Conservation (phyloP, 2,797 vertebrate genomes). For the Xyrichtys novacula region DNA sequence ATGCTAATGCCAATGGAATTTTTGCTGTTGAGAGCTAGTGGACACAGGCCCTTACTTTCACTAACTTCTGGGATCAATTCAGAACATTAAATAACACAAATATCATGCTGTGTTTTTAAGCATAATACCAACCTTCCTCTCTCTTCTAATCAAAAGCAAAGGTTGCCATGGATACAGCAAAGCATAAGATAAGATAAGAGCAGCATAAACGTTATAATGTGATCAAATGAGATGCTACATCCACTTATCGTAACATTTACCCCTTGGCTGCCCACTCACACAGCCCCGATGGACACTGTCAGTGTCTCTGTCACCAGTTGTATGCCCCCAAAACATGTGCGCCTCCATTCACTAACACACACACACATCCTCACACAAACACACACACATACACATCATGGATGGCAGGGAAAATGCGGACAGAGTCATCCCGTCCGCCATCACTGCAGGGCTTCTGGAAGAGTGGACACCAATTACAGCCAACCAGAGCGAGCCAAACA, state of each 20-base stretch:
- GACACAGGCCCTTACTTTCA: no score
- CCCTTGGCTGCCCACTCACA: constrained; percentile 64
- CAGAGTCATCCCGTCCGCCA: constrained; percentile 71
- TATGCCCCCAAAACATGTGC: constrained; percentile 53
- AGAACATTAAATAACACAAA: no score
- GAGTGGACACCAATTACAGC: constrained; percentile 75
- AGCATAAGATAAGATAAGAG: constrained; percentile 35
- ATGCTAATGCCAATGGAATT: no score
- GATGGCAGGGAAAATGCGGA: constrained; percentile 71
- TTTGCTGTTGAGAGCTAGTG: no score
- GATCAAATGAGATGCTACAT: constrained; percentile 69
- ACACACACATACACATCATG: constrained; percentile 46
- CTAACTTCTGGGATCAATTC: no score
- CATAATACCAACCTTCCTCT: constrained; percentile 9
- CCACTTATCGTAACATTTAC: constrained; percentile 60
- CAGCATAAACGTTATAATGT: constrained; percentile 45
- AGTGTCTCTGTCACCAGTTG: constrained; percentile 72
- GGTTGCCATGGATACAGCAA: constrained; percentile 4
- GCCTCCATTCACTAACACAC: constrained; percentile 40
- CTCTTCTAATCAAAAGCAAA: background rate
- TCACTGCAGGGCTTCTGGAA: constrained; percentile 78
- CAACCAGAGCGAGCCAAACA: constrained; percentile 73
- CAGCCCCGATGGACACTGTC: constrained; percentile 63
- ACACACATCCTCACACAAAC: no score
- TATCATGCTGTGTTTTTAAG: no score